Evolutionary conservation across 2,888 invertebrate species (phyloP), one percentile per base, ranked within the genome.

Genomic region (Pseudococcus viburni): DNA sequence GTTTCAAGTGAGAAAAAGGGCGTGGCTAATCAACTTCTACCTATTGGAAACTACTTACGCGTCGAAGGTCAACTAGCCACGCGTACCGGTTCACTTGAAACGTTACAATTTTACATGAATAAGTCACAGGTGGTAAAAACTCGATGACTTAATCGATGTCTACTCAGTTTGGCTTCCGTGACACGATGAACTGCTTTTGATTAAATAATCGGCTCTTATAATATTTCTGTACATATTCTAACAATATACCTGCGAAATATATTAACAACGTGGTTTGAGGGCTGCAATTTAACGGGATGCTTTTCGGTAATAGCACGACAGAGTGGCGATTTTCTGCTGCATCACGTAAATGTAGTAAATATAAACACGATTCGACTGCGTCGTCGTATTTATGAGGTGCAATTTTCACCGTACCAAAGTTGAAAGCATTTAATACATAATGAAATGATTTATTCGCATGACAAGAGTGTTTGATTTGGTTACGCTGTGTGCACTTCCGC

Each of bases 401-500:
- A 33, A 73, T 73, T 33, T 73, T 73, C 73, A 33, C 73, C 15
- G 73, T 73, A 17, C 73, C 33, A 17, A 73, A 26, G 73, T 73
- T 33, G 73, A 73, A 73, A 73, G 73, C 73, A 33, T 73, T 73
- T 33, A 73, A 73, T 12, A 73, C 73, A 64, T 33, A 73, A 73
- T 73, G 73, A 33, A 73, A 73, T 33, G 73, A 73, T 73, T 73
- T 73, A 33, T 73, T 73, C 73, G 73, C 73, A 73, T 73, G 73
- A 73, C 73, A 33, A n/a, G 42, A 73, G 26, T 73, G 73, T 73
- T 73, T 73, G 73, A 73, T 73, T 73, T 73, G 73, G 73, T 64
- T 64, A 64, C 1, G 64, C 1, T 19, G 64, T 64, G 64, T 22
- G 64, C 12, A 1, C 0, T 22, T 5, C 33, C 42, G 42, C 42